Evolutionary conservation across 2,797 vertebrate species (phyloP), one percentile per base, ranked within the genome.

Genomic region (Aldrovandia affinis): DNA sequence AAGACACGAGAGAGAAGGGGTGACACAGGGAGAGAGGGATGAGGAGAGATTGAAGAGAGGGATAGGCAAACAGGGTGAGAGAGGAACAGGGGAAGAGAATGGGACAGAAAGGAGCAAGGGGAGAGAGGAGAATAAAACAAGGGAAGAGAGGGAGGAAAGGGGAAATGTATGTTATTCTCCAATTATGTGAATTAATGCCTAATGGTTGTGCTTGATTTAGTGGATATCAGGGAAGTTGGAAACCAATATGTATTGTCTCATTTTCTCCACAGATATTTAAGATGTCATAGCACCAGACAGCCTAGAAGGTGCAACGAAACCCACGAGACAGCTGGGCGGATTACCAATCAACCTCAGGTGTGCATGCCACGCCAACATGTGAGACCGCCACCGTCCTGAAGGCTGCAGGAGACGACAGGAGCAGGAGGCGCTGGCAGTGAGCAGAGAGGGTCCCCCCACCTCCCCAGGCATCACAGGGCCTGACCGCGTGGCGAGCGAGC

Each of bases 1-100:
- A 94, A 93, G 93, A 92, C 4, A 12, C 12, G 12, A 12, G 50
- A 12, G 50, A 52, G 12, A 52, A 4, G 18, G 55, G 18, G 18
- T 3, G 18, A 57, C 55, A 20, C 7, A 57, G 55, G 55, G 18
- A 22, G 36, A 20, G 36, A 73, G 33, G 30, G 18, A 65, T 30
- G 14, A 73, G 68, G 68, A 42, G 2, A 22, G 68, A 20, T 7
- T 73, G 68, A 22, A 73, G 68, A 73, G 15, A 73, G 33, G 36
- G 36, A 15, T 7, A 39, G 65, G 14, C 28, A 68, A 3, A 10
- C 7, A 33, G 28, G 28, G 10, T 4, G 28, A 33, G 14, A 28
- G 28, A 15, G 63, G 12, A 2, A 68, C 2, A 68, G 33, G 33
- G 88, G 91, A 88, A 89, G 85, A 86, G 89, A 89, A 57, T 83